Base-by-base conservation (phyloP, 1,140 invertebrate species). In the Platyura marginata region DNA sequence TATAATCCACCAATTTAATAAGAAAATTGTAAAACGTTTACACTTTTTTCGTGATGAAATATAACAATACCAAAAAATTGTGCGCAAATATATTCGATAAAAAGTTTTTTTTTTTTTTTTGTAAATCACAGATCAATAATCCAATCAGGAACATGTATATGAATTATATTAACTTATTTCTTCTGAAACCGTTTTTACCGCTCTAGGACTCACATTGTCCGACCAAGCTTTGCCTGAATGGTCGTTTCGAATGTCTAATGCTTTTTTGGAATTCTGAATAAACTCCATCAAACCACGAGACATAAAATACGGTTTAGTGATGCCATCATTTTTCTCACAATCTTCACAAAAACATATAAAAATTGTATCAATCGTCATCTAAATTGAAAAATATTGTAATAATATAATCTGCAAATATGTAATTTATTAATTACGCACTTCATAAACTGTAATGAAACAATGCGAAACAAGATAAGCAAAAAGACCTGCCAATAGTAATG, bases 321-420 rank as follows among this genome's bases (percentile, higher is more conserved):
- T 65, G 2, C 81, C 82, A 63, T 87, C 80, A 56, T 87, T 86
- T 43, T 70, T 61, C 37, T 73, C 67, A 51, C 72, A 79, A 50
- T 83, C 79, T 60, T 82, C 80, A 63, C 86, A 80, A 65, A 90
- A 88, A 53, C 83, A 88, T 13, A 89, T 55, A 52, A 87, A 78
- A 49, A 88, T 74, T 11, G 82, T 79, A 50, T 88, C 82, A 35
- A 87, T 81, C 1, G 79, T 69, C 80, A 86, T 87, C 81, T 86
- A 54, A 67, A 71, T 35, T 46, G 8, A 45, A 42, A 51, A 43
- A 22, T 44, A 46, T 19, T 36, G 29, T 21, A 45, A 44, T 35
- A 37, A 32, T 36, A 43, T 39, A 15, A 10, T n/a, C n/a, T 45
- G 21, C 35, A 18, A 35, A 16, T 40, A 15, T 36, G 3, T 5